Evolutionary conservation across 2,113 vertebrate genomes (phyloP), one percentile per base, ranked within the genome.

Genomic region (Ctenodactylus gundi): DNA sequence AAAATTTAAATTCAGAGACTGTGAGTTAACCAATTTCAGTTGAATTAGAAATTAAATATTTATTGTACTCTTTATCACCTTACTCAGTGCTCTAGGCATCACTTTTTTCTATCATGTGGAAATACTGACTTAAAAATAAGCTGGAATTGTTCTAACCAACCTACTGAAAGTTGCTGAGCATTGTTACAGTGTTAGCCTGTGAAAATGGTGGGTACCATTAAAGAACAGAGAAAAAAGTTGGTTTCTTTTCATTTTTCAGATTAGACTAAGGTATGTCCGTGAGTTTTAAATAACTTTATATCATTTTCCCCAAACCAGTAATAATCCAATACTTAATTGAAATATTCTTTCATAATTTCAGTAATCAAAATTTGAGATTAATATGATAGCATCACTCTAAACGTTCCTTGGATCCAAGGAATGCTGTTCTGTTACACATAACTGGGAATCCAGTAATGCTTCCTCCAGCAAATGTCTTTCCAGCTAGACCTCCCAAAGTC

Each of bases 11-110:
- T 95, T 95, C 72, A 93, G 76, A 84, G 15, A 57, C 8, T 90
- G 12, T 14, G 9, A 95, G 39, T 89, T 93, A 78, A 93, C 64
- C 51, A 94, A 18, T 80, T 93, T 46, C 67, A 60, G 2, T 36
- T 87, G 76, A 89, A 80, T 94, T 89, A 84, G 1, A 44, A 60
- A 88, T 85, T 90, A 88, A 94, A 83, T 88, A 89, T 73, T 88
- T 85, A 21, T 88, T 72, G 11, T 4, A 49, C 12, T 21, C 11
- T 49, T 95, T 93, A 91, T 51, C 44, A 93, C 0, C 72, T 65
- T 94, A 29, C 11, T 94, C 0, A 14, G 14, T 85, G 76, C 51
- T 93, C 46, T 87, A 1, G 70, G 82, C 80, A 70, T 23, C 4
- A 23, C 39, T 39, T 83, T 93, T 77, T 77, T 70, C 29, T 94